Evolutionary conservation across 2,888 invertebrate genomes (phyloP).

Genomic region (Zygogramma bicolorata): DNA sequence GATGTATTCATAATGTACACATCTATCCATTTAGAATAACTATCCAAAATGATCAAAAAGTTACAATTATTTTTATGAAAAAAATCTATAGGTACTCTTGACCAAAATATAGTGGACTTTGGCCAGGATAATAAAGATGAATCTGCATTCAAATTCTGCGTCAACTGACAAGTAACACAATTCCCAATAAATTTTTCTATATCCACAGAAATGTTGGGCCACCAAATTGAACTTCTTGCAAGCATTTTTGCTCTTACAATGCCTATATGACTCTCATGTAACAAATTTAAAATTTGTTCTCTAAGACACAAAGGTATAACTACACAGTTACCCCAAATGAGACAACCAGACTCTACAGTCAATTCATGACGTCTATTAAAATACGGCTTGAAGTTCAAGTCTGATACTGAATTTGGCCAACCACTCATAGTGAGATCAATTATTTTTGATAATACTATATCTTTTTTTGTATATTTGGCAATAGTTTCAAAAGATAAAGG

Average conservation of each 20-base stretch:
- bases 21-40: slow-evolving; percentile 44
- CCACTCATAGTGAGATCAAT: slow-evolving; percentile 16
- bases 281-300: slow-evolving; percentile 19
- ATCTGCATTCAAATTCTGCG: slow-evolving; percentile 15
- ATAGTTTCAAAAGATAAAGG: slow-evolving; percentile 13
- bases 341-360: slow-evolving; percentile 22
- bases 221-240: slow-evolving; percentile 23
- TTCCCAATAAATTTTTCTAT: slow-evolving; percentile 24
- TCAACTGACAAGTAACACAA: slow-evolving; percentile 26
- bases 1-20: slow-evolving; percentile 34
- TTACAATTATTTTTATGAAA: slow-evolving; percentile 6
- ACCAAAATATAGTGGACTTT: slow-evolving; percentile 18
- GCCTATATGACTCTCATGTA: slow-evolving; percentile 21
- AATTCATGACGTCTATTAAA: slow-evolving; percentile 17
- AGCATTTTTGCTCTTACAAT: slow-evolving; percentile 17
- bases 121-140: slow-evolving; percentile 29
- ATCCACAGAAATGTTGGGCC: slow-evolving; percentile 14
- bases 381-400: slow-evolving; percentile 5
- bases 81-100: slow-evolving; percentile 33
- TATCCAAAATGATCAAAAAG: slow-evolving; percentile 40
- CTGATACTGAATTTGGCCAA: slow-evolving; percentile 15
- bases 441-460: slow-evolving; percentile 8
- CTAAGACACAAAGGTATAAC: slow-evolving; percentile 8
- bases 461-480: slow-evolving; percentile 13
- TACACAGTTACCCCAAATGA: slow-evolving; percentile 11